Evolutionary conservation across 1,140 invertebrate species (phyloP).

Genomic region (Grapholita molesta): DNA sequence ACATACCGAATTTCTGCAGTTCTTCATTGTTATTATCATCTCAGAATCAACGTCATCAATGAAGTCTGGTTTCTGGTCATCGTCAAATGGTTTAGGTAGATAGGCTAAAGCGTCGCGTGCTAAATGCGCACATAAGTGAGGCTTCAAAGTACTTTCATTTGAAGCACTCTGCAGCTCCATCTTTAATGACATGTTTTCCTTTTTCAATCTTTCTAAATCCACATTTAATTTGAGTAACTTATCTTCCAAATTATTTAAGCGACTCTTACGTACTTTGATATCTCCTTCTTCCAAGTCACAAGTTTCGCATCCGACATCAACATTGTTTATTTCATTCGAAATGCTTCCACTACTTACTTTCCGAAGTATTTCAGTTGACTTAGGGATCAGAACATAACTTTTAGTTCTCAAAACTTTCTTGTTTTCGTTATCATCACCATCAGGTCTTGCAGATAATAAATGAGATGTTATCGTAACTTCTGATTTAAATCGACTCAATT

Average conservation of each 20-base stretch:
- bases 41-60: conserved; percentile 43
- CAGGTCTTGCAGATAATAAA: neutral
- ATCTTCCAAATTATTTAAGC: conserved; percentile 42
- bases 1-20: conserved; percentile 56
- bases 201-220: conserved; percentile 50
- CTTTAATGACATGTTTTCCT: conserved; percentile 50
- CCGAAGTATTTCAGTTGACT: neutral
- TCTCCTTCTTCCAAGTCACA: conserved; percentile 26
- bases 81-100: conserved; percentile 40
- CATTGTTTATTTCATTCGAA: conserved; percentile 32
- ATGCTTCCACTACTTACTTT: conserved; percentile 32
- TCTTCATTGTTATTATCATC: conserved; percentile 68
- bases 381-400: neutral
- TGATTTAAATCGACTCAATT: neutral
- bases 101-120: conserved; percentile 9
- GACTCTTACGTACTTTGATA: conserved; percentile 32
- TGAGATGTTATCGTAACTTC: neutral
- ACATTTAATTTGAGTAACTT: conserved; percentile 35
- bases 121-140: neutral
- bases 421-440: neutral
- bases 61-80: conserved; percentile 23
- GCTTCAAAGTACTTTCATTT: conserved; percentile 24
- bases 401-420: neutral
- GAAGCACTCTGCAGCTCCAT: conserved; percentile 40
- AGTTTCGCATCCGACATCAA: conserved; percentile 34